These are phyloP conservation scores for Serilophus lunatus DNA, from an alignment of 2,113 vertebrate genomes.

Conservation along the genomic window DNA sequence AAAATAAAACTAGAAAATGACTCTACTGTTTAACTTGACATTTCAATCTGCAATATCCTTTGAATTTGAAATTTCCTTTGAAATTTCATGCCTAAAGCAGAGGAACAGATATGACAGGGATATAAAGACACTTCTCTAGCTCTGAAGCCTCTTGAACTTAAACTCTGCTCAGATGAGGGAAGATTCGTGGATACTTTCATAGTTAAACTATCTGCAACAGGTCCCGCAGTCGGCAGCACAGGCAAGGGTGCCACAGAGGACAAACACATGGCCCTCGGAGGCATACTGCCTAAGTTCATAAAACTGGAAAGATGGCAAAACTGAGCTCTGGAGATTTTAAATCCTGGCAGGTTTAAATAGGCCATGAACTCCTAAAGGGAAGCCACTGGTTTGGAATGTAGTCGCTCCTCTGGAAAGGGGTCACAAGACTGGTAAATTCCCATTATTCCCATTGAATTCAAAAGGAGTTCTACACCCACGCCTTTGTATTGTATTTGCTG, in stretches of 20 bases:
- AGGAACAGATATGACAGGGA: neutral
- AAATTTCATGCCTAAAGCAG: neutral
- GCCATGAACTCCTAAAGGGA: neutral
- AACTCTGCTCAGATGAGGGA: neutral
- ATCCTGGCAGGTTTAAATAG: neutral
- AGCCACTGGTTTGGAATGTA: neutral
- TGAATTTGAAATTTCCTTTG: neutral
- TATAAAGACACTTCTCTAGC: neutral
- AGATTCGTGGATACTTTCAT: neutral
- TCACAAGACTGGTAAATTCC: neutral
- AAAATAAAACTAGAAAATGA: too few relatives aligned
- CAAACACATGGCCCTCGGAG: neutral
- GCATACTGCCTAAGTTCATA: fast-evolving
- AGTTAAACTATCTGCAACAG: neutral
- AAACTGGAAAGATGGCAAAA: neutral
- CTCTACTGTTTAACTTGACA: neutral
- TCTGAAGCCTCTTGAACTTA: neutral
- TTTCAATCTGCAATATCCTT: neutral
- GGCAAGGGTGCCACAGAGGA: neutral
- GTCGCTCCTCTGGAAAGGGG: neutral
- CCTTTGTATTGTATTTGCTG: neutral
- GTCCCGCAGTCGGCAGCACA: neutral
- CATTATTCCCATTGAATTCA: neutral
- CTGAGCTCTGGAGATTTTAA: neutral
- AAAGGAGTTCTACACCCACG: neutral